Base-by-base conservation (phyloP, 2,888 invertebrate species). In the Coelinius sp. region DNA sequence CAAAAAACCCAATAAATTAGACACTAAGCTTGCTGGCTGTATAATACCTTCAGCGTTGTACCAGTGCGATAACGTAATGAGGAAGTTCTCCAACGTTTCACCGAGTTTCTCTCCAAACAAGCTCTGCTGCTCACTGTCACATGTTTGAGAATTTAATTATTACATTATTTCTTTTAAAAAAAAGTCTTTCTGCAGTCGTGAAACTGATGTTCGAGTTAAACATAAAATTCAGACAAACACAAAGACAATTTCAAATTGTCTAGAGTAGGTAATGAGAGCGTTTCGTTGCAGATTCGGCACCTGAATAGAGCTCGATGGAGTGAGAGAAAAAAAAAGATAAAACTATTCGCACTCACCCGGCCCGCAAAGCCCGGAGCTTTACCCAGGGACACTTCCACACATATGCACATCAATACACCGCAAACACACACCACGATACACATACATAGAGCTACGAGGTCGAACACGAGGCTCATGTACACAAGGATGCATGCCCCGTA, bases 271-370 rank as follows among this genome's bases (percentile, higher is more conserved):
- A 63, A 63, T 41, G 63, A 63, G 14, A 63, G 44, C n/a, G 44
- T 63, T 63, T 63, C 63, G 38, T 63, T 63, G 63, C 41, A 63
- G 63, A 63, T 63, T 63, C 63, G 41, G 22, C 63, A 20, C 35
- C 10, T 41, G 63, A 63, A 63, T 24, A 41, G 35, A 59, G 14
- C 8, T 1, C 6, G 41, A 8, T 24, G 12, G 22, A 27, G 56
- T 56, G 56, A 7, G 25, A 20, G 38, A 10, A 59, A 59, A 17
- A 20, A 20, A 49, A 8, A 25, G 14, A n/a, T n/a, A 53, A 63
- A 41, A 41, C n/a, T 24, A 63, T 41, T 63, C 38, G 14, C 63
- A 63, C 22, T 12, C 35, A 17, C 20, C 35, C 10, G 62, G 62
- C 17, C n/a, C 20, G 38, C 17, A 20, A 38, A 56, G 31, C 62